A percentile compares a stretch with the other conserved stretches of the same genome.
These are phyloP conservation scores for Drosophila punjabiensis DNA, from an alignment of 1,140 invertebrate genomes.

Conservation along the genomic window DNA sequence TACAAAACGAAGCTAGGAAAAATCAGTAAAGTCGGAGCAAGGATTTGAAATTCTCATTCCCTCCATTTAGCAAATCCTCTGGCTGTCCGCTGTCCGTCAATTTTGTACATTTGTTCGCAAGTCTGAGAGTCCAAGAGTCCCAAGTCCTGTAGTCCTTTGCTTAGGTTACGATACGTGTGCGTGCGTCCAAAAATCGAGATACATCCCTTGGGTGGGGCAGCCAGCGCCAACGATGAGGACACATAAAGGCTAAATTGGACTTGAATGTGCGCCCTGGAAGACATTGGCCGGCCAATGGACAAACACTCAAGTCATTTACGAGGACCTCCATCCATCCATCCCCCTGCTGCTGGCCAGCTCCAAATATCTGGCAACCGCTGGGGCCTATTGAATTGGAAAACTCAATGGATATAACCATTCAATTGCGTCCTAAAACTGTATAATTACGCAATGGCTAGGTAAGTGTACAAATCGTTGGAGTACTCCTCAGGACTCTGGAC, in stretches of 20 bases:
- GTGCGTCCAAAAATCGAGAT: slow-evolving; percentile 60
- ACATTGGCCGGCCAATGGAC: slow-evolving; percentile 62
- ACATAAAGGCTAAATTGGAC: slow-evolving; percentile 80
- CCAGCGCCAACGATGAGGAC: slow-evolving; percentile 54
- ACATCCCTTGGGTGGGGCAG: slow-evolving; percentile 67
- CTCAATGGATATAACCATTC: slow-evolving; percentile 66
- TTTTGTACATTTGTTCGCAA: not conserved
- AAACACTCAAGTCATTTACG: slow-evolving; percentile 74
- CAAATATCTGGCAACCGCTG: slow-evolving; percentile 14
- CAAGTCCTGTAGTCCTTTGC: not conserved
- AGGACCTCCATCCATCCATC: not conserved
- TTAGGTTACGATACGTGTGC: slow-evolving; percentile 43
- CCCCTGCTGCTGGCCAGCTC: not conserved
- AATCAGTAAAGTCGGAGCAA: slow-evolving; percentile 64
- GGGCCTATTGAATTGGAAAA: slow-evolving; percentile 67
- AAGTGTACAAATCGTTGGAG: not conserved
- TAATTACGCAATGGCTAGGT: slow-evolving; percentile 53
- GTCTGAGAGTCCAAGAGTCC: not conserved
- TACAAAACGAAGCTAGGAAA: slow-evolving; percentile 8
- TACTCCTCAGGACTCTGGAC: not conserved
- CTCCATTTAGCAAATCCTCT: slow-evolving; percentile 34
- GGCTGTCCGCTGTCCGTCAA: slow-evolving; percentile 26
- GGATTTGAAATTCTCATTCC: slow-evolving; percentile 46
- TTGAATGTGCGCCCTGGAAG: slow-evolving; percentile 66
- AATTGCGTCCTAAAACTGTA: slow-evolving; percentile 57